Base-by-base conservation (phyloP, 2,888 invertebrate species). In the Cheiracanthium punctorium region DNA sequence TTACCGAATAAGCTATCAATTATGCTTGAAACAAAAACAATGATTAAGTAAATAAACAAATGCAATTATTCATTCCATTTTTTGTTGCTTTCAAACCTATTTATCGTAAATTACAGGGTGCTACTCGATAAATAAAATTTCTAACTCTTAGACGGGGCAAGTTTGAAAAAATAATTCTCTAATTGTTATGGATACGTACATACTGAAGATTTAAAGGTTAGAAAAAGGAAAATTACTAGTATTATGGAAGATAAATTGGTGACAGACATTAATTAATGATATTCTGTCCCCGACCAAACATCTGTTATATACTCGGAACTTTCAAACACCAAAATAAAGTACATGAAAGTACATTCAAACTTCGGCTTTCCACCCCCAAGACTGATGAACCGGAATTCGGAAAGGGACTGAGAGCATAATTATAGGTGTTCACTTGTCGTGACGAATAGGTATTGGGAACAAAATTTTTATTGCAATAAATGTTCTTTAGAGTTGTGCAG, bases 391-490 rank as follows among this genome's bases (percentile, higher is more conserved):
- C n/a, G 64, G 74, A 72, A 74, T 76, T 82, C 28, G 65, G 71
- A 82, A 82, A 71, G 71, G 64, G 82, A 82, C 82, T 76, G n/a
- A 14, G 82, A 72, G 43, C 82, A 65, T 82, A 76, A 82, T 82
- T 82, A 82, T 76, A 82, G 82, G 71, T 82, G 82, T 76, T 71
- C 48, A 37, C 29, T 48, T 64, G 20, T 33, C 71, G 58, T 82
- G 76, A 82, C 69, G 70, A 82, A 82, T 82, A 76, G 48, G 75
- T 65, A 75, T n/a, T 71, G 82, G 65, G 52, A 58, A 67, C 14
- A 14, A 64, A 76, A 70, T 64, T 82, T 82, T 76, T 65, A 30
- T 41, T 20, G 41, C 58, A 58, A 74, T 82, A 70, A 70, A 82
- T 82, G 70, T 82, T 80, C 71, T 10, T 17, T 17, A 14, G 2